phyloP scores from a whole-genome alignment of 2,113 vertebrate genomes.

The Sapajus apella region DNA sequence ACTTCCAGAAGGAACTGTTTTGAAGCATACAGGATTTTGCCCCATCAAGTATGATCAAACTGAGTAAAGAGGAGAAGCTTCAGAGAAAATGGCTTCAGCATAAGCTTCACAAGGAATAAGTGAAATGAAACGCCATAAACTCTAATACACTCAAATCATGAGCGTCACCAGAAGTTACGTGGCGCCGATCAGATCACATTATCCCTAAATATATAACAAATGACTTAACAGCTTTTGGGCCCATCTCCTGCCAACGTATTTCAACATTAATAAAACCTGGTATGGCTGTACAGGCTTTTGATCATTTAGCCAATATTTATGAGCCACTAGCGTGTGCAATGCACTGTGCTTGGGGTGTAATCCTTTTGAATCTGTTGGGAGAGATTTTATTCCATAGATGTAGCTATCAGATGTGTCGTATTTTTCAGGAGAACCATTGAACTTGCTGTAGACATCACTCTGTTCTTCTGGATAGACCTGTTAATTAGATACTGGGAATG shows the following conservation, averaged over 20 bases:
- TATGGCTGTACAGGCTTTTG: background rate
- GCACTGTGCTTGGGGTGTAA: background rate
- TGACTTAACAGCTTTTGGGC: background rate
- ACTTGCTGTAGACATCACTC: background rate
- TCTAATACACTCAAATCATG: background rate
- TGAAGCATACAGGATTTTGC: background rate
- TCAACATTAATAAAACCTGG: constrained; percentile 4
- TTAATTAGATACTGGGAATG: background rate
- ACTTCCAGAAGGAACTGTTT: background rate
- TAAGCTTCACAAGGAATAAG: background rate
- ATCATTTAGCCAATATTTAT: background rate
- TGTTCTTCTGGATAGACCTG: background rate
- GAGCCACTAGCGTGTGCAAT: background rate
- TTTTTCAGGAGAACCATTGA: background rate
- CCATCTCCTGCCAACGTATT: background rate
- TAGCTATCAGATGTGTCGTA: background rate
- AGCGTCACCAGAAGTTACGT: background rate
- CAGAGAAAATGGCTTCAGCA: background rate
- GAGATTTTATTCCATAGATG: background rate
- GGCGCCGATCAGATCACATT: background rate
- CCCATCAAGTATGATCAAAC: background rate
- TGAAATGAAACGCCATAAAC: background rate
- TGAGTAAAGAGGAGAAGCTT: background rate
- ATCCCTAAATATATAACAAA: background rate
- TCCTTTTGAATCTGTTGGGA: background rate